Base-by-base conservation (phyloP, 2,888 invertebrate genomes). In the Tanytarsus gracilentus region DNA sequence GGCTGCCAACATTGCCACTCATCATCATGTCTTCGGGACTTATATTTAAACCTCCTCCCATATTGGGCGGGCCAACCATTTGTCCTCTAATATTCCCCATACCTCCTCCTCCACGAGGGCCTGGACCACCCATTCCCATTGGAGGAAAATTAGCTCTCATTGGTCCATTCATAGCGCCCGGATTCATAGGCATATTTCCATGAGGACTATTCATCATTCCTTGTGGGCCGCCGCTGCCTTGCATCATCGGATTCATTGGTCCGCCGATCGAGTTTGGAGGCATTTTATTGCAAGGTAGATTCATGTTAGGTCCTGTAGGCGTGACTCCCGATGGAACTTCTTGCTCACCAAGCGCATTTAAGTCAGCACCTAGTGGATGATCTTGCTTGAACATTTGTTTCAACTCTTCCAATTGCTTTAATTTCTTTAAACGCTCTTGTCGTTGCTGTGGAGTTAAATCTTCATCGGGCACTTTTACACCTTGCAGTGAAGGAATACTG, bases 401-500 rank as follows among this genome's bases (percentile, higher is more conserved):
- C 5, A 30, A 51, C 25, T 51, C 50, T 9, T 51, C 36, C 61
- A 97, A 80, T 62, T 88, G 92, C 4, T 94, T 95, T 53, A 97
- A 76, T 68, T 94, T 90, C 69, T 92, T 92, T 74, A 95, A 95
- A 62, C 97, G 81, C 71, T 94, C 92, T 64, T 93, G 91, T 61
- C 93, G 81, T 72, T 97, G 96, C 71, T 96, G 93, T 30, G 96
- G 95, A 59, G 97, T 97, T 67, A 97, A 77, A 75, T 95, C 94
- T 76, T 96, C 96, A 75, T 93, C 93, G 66, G 93, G 93, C 69
- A 94, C 88, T 80, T 94, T 92, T 50, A 92, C 89, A 66, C 86
- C 83, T 73, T 82, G 82, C 64, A 83, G 70, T 23, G 82, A 82
- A 68, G 81, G 81, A 62, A 77, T 69, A 62, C 76, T 77, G 62